A percentile compares a stretch with the other conserved stretches of the same genome.
Evolutionary conservation across 2,888 invertebrate species (phyloP).

Genomic region (Amiota communis): DNA sequence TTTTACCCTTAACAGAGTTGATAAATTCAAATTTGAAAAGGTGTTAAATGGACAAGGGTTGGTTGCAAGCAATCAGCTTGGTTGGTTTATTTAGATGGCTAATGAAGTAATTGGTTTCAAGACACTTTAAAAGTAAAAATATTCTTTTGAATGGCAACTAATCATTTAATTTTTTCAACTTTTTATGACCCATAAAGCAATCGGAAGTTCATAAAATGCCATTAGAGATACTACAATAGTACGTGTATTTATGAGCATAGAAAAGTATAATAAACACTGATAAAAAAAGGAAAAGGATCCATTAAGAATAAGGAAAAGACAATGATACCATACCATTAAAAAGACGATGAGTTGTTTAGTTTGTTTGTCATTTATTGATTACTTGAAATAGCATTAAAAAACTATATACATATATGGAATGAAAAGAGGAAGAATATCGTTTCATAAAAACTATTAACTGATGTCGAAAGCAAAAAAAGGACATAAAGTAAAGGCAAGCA

Average conservation of each 20-base stretch:
- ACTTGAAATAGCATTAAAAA: no score
- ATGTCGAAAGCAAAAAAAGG: constrained; percentile 16
- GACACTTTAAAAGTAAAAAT: no score
- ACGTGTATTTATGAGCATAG: background rate
- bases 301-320: background rate
- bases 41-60: no score
- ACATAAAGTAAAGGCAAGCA: constrained; percentile 35
- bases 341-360: background rate
- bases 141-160: background rate
- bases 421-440: constrained; percentile 22
- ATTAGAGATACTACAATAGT: constrained; percentile 5
- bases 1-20: no score
- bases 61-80: no score
- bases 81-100: no score
- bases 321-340: background rate
- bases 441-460: constrained; percentile 16
- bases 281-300: constrained; percentile 35
- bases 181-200: constrained; percentile 1
- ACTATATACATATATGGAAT: constrained; percentile 30
- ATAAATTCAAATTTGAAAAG: no score
- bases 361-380: constrained; percentile 56
- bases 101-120: no score
- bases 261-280: background rate
- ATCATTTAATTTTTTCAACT: background rate
- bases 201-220: constrained; percentile 48